Percentiles rank a stretch among this genome's conserved stretches.
These are phyloP conservation scores for Acanthornis magna DNA, from an alignment of 2,797 vertebrate genomes.

Conservation along the genomic window DNA sequence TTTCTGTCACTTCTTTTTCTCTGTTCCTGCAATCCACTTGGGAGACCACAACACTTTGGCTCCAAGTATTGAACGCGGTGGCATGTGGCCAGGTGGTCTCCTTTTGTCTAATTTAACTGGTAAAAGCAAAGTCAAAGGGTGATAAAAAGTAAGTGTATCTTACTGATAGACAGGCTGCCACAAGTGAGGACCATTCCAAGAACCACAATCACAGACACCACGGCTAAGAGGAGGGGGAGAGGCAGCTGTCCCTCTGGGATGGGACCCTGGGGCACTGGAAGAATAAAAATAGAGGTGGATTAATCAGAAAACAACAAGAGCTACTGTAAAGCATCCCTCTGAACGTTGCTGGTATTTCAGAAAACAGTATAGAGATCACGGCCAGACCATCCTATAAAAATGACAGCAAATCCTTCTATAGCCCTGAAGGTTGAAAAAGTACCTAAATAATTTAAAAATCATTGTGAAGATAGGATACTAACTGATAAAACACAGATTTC, in stretches of 20 bases:
- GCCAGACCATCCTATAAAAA: background rate
- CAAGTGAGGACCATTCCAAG: conserved; percentile 84
- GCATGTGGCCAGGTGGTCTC: background rate
- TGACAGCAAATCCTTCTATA: background rate
- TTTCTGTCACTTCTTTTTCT: background rate
- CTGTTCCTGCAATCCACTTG: background rate
- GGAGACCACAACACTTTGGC: background rate
- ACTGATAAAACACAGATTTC: background rate
- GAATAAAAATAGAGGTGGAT: background rate
- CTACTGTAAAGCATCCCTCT: background rate
- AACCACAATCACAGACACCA: conserved; percentile 81
- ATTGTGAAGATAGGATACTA: background rate
- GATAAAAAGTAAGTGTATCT: conserved; percentile 56
- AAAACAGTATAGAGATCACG: background rate
- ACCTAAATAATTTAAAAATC: background rate
- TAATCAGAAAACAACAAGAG: background rate
- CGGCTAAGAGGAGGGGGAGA: conserved; percentile 82
- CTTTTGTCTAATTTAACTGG: background rate
- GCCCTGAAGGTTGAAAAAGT: background rate
- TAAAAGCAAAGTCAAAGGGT: background rate
- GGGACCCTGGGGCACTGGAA: conserved; percentile 64
- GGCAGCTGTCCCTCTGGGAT: conserved; percentile 74
- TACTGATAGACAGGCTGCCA: conserved; percentile 86
- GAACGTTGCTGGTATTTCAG: background rate
- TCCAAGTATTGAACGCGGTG: background rate